phyloP scores from a whole-genome alignment of 2,888 invertebrate genomes.

The Spodoptera littoralis region DNA sequence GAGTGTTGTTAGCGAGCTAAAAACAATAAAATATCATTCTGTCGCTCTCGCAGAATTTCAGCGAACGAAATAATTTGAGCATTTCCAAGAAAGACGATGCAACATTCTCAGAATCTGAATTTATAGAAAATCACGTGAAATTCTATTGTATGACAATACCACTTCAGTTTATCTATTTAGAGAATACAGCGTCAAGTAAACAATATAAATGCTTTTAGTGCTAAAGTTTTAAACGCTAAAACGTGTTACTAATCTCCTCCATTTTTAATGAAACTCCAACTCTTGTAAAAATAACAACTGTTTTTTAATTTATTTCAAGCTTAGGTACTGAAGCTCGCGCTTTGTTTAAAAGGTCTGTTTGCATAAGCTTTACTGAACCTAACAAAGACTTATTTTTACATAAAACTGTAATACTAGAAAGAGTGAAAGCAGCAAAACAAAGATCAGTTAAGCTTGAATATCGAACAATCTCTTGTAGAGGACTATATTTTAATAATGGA shows the following conservation, averaged over 20 bases:
- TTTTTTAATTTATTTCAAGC: constrained; percentile 31
- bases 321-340: constrained; percentile 16
- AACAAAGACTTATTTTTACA: neutral
- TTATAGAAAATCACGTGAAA: neutral
- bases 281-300: constrained; percentile 26
- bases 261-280: constrained; percentile 46
- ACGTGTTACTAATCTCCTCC: constrained; percentile 40
- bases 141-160: neutral
- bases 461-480: too few species aligned
- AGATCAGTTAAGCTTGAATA: too few species aligned
- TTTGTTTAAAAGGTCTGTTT: constrained; percentile 26
- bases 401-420: too few species aligned
- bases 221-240: constrained; percentile 42
- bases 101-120: neutral
- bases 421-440: too few species aligned
- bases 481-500: too few species aligned
- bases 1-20: too few species aligned
- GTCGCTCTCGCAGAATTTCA: too few species aligned
- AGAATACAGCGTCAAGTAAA: constrained; percentile 23
- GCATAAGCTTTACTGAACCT: constrained; percentile 3
- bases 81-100: neutral
- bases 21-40: too few species aligned
- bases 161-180: neutral
- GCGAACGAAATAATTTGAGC: too few species aligned
- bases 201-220: constrained; percentile 31